A percentile compares a stretch with the other conserved stretches of the same genome.
Evolutionary conservation across 2,113 vertebrate species (phyloP).

Genomic region (Vicugna pacos): DNA sequence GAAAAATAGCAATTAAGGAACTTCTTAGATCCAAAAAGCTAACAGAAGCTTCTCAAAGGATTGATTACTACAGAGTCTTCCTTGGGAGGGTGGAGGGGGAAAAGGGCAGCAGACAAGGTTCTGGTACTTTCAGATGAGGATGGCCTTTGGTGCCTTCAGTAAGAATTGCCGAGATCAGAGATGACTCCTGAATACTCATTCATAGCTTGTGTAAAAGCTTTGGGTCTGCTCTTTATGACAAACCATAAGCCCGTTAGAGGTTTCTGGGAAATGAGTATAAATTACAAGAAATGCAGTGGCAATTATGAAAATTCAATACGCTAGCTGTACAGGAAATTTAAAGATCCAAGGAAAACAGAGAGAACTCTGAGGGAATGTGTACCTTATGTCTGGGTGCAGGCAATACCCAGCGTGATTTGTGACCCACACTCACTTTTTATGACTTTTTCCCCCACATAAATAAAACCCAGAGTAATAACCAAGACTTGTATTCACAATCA

Average conservation of each 20-base stretch:
- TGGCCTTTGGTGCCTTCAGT: neutral
- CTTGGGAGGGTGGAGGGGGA: accelerated
- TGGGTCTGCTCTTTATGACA: neutral
- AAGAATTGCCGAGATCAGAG: neutral
- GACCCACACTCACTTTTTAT: constrained; percentile 3
- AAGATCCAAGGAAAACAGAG: constrained; percentile 48
- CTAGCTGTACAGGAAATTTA: constrained; percentile 58
- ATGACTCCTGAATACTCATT: neutral
- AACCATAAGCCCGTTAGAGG: constrained; percentile 44
- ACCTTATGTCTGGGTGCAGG: neutral
- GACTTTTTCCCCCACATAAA: constrained; percentile 12
- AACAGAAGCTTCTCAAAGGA: neutral
- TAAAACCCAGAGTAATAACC: constrained; percentile 42
- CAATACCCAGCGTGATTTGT: constrained; percentile 24
- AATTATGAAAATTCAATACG: constrained; percentile 70
- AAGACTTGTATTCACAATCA: constrained; percentile 29
- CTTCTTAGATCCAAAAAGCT: constrained; percentile 16
- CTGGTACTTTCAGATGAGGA: neutral
- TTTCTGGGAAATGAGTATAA: constrained; percentile 56
- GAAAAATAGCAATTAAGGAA: constrained; percentile 57
- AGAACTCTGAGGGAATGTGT: neutral
- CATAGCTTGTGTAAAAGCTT: neutral
- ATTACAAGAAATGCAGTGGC: constrained; percentile 61
- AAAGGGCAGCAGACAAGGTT: neutral
- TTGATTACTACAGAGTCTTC: neutral